phyloP scores from a whole-genome alignment of 2,797 vertebrate species.

The Mustela erminea region DNA sequence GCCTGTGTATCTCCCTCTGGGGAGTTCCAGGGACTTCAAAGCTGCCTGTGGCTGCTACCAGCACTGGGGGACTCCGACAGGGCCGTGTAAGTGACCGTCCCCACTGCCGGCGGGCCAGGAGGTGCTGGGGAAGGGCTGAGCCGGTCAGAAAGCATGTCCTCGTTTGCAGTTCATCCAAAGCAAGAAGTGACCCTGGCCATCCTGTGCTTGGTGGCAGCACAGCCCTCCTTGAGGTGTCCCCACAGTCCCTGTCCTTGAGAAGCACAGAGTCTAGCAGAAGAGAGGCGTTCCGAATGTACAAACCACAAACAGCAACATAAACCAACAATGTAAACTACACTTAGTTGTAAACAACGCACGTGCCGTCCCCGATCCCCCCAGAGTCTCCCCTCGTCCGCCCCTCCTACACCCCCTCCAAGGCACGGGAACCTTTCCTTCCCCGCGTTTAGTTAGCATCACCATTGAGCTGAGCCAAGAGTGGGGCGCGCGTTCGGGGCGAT shows the following conservation, averaged over 20 bases:
- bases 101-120: neutral
- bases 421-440: neutral
- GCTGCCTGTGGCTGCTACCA: neutral
- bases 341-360: neutral
- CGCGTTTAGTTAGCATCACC: fast-evolving
- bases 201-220: fast-evolving
- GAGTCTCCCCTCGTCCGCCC: fast-evolving
- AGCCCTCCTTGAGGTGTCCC: fast-evolving
- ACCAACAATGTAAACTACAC: neutral
- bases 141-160: neutral
- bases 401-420: fast-evolving
- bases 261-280: neutral
- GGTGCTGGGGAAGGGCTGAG: neutral
- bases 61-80: neutral
- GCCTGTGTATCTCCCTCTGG: neutral
- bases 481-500: fast-evolving
- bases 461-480: fast-evolving
- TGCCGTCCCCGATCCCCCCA: fast-evolving
- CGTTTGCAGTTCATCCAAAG: neutral
- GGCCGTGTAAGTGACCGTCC: neutral
- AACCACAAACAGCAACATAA: fast-evolving
- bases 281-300: neutral
- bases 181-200: neutral
- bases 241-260: neutral
- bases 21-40: neutral